Base-by-base conservation (phyloP, 2,113 vertebrate species). In the Archilochus colubris region DNA sequence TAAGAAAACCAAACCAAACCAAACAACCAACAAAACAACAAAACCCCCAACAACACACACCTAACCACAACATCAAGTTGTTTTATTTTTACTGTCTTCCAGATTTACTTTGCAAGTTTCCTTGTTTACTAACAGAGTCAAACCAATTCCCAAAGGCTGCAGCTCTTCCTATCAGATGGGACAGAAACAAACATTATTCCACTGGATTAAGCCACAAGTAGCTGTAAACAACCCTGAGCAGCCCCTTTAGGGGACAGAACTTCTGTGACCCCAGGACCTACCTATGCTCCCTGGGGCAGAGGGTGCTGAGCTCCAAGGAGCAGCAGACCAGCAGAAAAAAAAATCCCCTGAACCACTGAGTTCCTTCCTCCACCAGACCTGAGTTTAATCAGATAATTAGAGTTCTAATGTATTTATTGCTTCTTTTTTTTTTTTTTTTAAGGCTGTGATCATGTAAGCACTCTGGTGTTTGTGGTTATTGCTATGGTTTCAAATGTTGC, bases 331-430 rank as follows among this genome's bases (percentile, higher is more conserved):
- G 43, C 24, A 86, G 48, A 51, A 81, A 77, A 86, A 46, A 36
- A 77, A 86, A 46, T 36, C 76, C 83, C 58, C n/a, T 20, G 33
- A 78, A 30, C 46, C 54, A 5, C 4, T 25, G 36, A 19, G 51
- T 48, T 89, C 70, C n/a, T 78, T 75, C 53, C 14, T 75, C 73
- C 50, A 64, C 19, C 57, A 86, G 44, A 40, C 63, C 48, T 19
- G 50, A 58, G n/a, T 73, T 46, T 33, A 69, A 36, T 31, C 83
- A 79, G 62, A 61, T 61, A 72, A 80, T 91, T 58, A n/a, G 81
- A 54, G 54, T 58, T 89, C 74, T 91, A 69, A 76, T 89, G 86
- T 82, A 68, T 64, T 93, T 91, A 73, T 74, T 94, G n/a, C 62
- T 92, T 77, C 4, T 89, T 72, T 51, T 58, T 9, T 7, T 31